Evolutionary conservation across 2,888 invertebrate genomes (phyloP).

Genomic region (Ochropleura plecta): DNA sequence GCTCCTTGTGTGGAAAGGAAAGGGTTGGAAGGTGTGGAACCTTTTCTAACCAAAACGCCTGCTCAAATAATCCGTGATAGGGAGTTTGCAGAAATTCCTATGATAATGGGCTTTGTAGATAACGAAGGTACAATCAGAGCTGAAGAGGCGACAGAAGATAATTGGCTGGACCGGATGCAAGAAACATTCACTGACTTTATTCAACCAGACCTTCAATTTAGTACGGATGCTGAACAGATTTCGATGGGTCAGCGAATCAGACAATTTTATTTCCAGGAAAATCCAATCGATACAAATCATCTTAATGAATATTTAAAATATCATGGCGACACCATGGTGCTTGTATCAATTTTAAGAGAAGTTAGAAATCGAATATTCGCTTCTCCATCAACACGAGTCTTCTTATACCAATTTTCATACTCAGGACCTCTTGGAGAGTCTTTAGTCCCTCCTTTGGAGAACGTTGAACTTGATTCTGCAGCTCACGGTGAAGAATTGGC

Average conservation of each 20-base stretch:
- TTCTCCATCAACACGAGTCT: slow-evolving; percentile 71
- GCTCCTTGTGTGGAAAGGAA: slow-evolving; percentile 83
- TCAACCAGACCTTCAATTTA: slow-evolving; percentile 81
- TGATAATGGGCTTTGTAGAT: slow-evolving; percentile 84
- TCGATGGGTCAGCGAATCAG: slow-evolving; percentile 73
- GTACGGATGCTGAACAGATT: slow-evolving; percentile 68
- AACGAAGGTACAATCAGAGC: slow-evolving; percentile 84
- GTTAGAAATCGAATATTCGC: slow-evolving; percentile 72
- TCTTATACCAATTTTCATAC: slow-evolving; percentile 86
- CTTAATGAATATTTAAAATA: slow-evolving; percentile 77
- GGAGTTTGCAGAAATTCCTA: slow-evolving; percentile 78
- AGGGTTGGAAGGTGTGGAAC: slow-evolving; percentile 68
- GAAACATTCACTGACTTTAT: slow-evolving; percentile 79
- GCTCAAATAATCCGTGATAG: slow-evolving; percentile 73
- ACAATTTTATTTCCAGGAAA: slow-evolving; percentile 76
- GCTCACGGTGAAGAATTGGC: slow-evolving; percentile 84
- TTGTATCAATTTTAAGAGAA: slow-evolving; percentile 83
- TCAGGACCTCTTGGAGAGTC: slow-evolving; percentile 78
- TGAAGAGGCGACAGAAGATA: slow-evolving; percentile 74
- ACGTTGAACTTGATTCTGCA: slow-evolving; percentile 75
- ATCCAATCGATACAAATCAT: slow-evolving; percentile 67
- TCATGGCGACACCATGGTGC: slow-evolving; percentile 85
- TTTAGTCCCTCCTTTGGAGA: slow-evolving; percentile 70
- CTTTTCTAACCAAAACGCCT: slow-evolving; percentile 81
- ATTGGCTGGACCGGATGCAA: slow-evolving; percentile 83